Evolutionary conservation across 2,797 vertebrate species (phyloP), one percentile per base, ranked within the genome.

Genomic region (Tympanoctomys barrerae): DNA sequence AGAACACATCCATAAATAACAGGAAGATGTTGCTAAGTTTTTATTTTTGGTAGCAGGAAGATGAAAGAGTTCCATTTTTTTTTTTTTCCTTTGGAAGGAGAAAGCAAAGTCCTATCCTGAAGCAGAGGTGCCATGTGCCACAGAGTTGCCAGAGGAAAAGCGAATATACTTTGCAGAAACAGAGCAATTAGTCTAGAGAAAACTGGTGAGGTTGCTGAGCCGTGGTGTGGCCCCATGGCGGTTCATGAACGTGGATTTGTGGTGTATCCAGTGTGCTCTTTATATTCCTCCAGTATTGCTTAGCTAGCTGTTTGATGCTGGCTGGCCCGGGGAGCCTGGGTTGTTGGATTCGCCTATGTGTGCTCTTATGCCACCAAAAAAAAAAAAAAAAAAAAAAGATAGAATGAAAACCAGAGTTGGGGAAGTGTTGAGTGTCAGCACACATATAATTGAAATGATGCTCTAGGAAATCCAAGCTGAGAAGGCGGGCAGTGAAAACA

Each of bases 51-150:
- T 80, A 80, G 61, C 54, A 83, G 91, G 70, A 87, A 61, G 71
- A 64, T 90, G 83, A 68, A 79, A 52, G 75, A 49, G 36, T 80
- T 87, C 83, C 52, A 70, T 70, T 0, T 80, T 77, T 87, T 0
- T 80, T 77, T 87, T 81, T 81, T 90, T 21, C 36, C 87, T 92
- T 87, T 71, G 70, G 75, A 94, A 96, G 91, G 92, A 94, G 87
- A 94, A 83, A 86, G 62, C 57, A 90, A 70, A 84, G 87, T 66
- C 70, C 9, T 49, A 3, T 19, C 39, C 49, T 52, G 24, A 81
- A 54, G 57, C 66, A 49, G 64, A 39, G 24, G 36, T 64, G 8
- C 3, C 1, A 0, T 9, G 18, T 4, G 46, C 92, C 19, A 33
- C 62, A 83, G 16, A 33, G n/a, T 26, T 52, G 21, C 22, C 2